Evolutionary conservation across 2,888 invertebrate species (phyloP), one percentile per base, ranked within the genome.

Genomic region (Chorisops tibialis): DNA sequence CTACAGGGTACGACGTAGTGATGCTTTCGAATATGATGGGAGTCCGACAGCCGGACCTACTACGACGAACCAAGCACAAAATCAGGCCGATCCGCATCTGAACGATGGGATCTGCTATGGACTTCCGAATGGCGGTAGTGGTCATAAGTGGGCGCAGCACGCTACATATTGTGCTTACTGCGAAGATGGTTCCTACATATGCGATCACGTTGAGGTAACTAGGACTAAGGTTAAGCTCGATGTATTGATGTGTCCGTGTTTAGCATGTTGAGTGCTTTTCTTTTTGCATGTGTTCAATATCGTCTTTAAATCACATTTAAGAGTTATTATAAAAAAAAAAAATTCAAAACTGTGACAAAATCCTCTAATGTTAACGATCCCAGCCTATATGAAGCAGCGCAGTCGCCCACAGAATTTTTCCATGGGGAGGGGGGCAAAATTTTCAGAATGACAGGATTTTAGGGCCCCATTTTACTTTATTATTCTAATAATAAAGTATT

Each of bases 151-250:
- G 70, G 73, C 74, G 63, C 66, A 74, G 41, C 74, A 75, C 64
- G 77, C 76, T 63, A 78, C 43, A 16, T 56, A 56, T 56, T 74
- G 75, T 65, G 78, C 76, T 65, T 79, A 76, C 68, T 78, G 76
- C 67, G 79, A 79, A 70, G 74, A 77, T 68, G 78, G 76, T 61
- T 74, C 77, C 66, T 79, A 78, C 69, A 70, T 77, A 59, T 79
- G 78, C 68, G 79, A 79, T 64, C 79, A 78, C 65, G 73, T 77
- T 67, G 79, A 79, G 79, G 79, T 79, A 78, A 76, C 14, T 49
- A 22, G 18, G 19, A 43, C 11, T 19, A 14, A 39, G 39, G 14
- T 39, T n/a, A 9, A 7, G 5, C 43, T 43, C 22, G 2, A 38
- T 37, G 9, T 54, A 22, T 58, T 22, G n/a, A 19, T 58, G 5